Conservation (phyloP, 2,797 vertebrate genomes). For the Furcifer pardalis region DNA sequence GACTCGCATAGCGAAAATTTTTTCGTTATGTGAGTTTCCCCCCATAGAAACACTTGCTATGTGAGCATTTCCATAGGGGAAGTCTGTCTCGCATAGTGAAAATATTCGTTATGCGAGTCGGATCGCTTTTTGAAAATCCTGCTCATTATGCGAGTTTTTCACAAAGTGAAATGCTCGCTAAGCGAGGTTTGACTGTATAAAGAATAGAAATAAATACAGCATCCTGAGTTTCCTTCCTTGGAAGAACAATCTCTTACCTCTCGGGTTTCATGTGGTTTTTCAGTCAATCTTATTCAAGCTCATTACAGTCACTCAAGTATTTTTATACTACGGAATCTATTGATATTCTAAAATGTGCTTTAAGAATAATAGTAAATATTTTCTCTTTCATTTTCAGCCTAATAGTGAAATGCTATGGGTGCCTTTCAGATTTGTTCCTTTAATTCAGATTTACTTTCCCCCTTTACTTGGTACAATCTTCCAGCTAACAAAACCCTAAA, state of each 20-base stretch:
- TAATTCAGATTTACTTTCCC: conserved; percentile 8
- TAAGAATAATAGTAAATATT: background rate
- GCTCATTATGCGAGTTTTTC: no score
- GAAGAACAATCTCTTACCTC: conserved; percentile 11
- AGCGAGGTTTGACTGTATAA: no score
- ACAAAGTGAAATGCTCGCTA: background rate
- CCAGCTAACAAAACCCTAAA: background rate
- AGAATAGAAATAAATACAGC: background rate
- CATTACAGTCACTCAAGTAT: background rate
- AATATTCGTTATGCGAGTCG: no score
- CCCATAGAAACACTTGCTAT: no score
- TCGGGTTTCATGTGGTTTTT: background rate
- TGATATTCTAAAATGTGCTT: background rate
- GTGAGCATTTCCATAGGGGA: no score
- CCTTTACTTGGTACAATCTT: background rate
- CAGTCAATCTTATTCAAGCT: background rate
- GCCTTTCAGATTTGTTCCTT: conserved; percentile 30
- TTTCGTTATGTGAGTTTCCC: no score
- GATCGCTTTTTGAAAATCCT: no score
- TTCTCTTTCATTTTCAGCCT: background rate
- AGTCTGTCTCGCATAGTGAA: no score
- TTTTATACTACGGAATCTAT: background rate
- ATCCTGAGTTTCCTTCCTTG: background rate
- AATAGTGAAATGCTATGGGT: conserved; percentile 35
- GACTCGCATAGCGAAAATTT: no score